A percentile compares a stretch with the other conserved stretches of the same genome.
phyloP scores from a whole-genome alignment of 1,140 invertebrate species.

The Alviniconcha marisindica region DNA sequence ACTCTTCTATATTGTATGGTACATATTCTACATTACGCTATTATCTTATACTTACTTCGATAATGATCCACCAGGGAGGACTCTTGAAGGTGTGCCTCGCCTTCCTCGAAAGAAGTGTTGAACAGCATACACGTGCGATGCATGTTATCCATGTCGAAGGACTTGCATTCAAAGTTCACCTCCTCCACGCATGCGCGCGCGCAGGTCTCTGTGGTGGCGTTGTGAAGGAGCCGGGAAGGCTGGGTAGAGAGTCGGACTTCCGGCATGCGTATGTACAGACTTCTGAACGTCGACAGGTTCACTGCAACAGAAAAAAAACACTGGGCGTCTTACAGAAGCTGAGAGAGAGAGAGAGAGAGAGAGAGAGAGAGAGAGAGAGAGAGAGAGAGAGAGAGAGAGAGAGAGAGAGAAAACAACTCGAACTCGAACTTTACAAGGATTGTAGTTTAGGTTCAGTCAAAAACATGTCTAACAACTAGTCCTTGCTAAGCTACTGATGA shows the following conservation, averaged over 20 bases:
- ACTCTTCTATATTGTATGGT: not conserved
- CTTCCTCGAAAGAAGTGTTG: constrained; percentile 61
- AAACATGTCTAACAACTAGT: no score
- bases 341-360: constrained; percentile 12
- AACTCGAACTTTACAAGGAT: no score
- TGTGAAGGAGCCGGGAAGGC: constrained; percentile 53
- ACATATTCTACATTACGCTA: not conserved
- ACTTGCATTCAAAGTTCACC: constrained; percentile 65
- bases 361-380: constrained; percentile 11
- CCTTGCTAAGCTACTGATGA: no score
- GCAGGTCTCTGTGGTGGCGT: constrained; percentile 59
- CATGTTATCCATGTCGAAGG: constrained; percentile 65
- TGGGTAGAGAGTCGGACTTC: constrained; percentile 51
- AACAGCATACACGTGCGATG: constrained; percentile 57
- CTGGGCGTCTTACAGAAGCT: not conserved
- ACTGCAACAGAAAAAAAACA: constrained; percentile 31
- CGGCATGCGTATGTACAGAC: constrained; percentile 61
- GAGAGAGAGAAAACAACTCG: no score
- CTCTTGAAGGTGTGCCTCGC: constrained; percentile 52
- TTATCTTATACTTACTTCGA: constrained; percentile 59
- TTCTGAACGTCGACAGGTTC: constrained; percentile 42
- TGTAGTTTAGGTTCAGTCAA: no score
- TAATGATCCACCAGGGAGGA: constrained; percentile 62
- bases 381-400: constrained; percentile 15
- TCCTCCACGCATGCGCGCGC: constrained; percentile 60